Conservation (phyloP, 2,888 invertebrate species). For the Branchellion lobata region DNA sequence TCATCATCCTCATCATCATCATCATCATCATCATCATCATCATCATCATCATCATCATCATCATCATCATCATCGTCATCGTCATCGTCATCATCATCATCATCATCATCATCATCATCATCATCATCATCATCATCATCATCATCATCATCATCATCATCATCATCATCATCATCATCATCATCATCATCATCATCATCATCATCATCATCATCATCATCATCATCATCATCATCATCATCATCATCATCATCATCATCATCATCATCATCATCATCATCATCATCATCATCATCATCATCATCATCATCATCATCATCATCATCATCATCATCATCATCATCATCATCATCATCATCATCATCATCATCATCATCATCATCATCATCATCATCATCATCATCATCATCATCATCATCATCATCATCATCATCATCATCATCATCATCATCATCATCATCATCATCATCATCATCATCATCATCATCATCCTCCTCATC, state of each 20-base stretch:
- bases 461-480: conserved; percentile 28
- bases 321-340: conserved; percentile 24
- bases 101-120: conserved; percentile 8
- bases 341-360: conserved; percentile 28
- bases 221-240: conserved; percentile 36
- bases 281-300: conserved; percentile 33
- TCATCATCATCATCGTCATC: conserved; percentile 31
- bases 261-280: conserved; percentile 26
- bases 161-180: conserved; percentile 36
- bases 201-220: conserved; percentile 39
- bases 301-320: conserved; percentile 34
- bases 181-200: conserved; percentile 27
- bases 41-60: conserved; percentile 36
- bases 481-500: no score
- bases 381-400: conserved; percentile 20
- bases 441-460: conserved; percentile 33
- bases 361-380: neutral
- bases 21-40: conserved; percentile 25
- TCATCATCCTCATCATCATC: no score
- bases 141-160: conserved; percentile 39
- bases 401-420: conserved; percentile 4
- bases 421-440: conserved; percentile 40
- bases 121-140: conserved; percentile 25
- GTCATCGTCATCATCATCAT: neutral
- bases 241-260: conserved; percentile 26